Percentiles rank a stretch among this genome's conserved stretches.
Evolutionary conservation across 1,140 invertebrate species (phyloP).

Genomic region (Trachymyrmex septentrionalis): DNA sequence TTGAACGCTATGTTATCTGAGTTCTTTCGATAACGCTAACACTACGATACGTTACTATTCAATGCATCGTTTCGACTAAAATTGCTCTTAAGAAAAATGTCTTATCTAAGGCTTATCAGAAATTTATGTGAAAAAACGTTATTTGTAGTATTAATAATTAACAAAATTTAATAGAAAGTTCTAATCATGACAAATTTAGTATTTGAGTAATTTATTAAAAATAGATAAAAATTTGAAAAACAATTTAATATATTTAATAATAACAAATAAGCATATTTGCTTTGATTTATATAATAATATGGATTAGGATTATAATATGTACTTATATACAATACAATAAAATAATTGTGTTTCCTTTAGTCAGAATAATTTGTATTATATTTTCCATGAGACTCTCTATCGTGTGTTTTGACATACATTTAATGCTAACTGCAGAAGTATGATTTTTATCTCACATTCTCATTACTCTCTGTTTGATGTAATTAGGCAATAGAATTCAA

Average conservation of each 20-base stretch:
- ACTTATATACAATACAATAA: neutral
- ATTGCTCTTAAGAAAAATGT: neutral
- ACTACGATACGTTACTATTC: neutral
- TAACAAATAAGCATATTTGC: neutral
- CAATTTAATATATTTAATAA: neutral
- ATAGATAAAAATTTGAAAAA: neutral
- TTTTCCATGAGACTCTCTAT: neutral
- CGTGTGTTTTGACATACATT: neutral
- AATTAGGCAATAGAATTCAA: slow-evolving; percentile 6
- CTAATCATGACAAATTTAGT: neutral
- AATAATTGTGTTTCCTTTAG: neutral
- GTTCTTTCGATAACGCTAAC: slow-evolving; percentile 28
- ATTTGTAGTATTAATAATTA: neutral
- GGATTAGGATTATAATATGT: neutral
- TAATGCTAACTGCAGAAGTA: neutral
- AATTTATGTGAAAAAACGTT: neutral
- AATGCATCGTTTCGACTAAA: neutral
- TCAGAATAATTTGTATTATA: neutral
- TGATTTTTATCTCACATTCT: neutral
- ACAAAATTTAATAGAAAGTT: neutral
- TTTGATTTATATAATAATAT: neutral
- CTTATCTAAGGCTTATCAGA: neutral
- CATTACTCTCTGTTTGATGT: neutral
- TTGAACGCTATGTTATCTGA: too few relatives aligned
- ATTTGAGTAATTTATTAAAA: slow-evolving; percentile 1